phyloP scores from a whole-genome alignment of 2,888 invertebrate species.

The Baronia brevicornis region DNA sequence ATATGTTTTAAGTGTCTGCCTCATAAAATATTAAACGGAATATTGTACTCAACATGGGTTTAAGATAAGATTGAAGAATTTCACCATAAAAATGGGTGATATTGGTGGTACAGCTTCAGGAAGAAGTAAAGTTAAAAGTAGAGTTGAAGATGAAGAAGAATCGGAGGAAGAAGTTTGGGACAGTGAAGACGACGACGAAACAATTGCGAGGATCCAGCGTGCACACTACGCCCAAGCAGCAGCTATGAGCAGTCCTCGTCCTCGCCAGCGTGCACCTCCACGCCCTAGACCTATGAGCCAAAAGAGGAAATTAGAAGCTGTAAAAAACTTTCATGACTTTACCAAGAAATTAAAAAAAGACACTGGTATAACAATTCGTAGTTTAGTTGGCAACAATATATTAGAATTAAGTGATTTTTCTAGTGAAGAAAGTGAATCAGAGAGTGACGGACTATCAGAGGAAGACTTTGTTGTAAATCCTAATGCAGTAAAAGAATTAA shows the following conservation, averaged over 20 bases:
- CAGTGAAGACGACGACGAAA: conserved; percentile 67
- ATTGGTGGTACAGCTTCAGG: conserved; percentile 45
- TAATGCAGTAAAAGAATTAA: conserved; percentile 60
- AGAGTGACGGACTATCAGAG: conserved; percentile 69
- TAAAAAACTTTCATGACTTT: conserved; percentile 67
- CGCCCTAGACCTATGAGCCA: conserved; percentile 62
- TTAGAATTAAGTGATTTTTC: conserved; percentile 68
- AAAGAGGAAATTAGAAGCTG: conserved; percentile 70
- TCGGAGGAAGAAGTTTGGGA: conserved; percentile 58
- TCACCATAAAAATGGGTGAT: conserved; percentile 40
- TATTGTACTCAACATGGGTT: conserved; percentile 12
- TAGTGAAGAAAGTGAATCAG: conserved; percentile 59
- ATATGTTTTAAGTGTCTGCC: conserved; percentile 13
- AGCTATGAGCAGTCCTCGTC: conserved; percentile 57
- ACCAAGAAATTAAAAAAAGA: conserved; percentile 72
- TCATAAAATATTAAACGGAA: conserved; percentile 10
- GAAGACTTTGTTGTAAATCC: conserved; percentile 68
- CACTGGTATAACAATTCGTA: conserved; percentile 66
- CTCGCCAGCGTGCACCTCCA: conserved; percentile 49
- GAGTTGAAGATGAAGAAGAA: conserved; percentile 44
- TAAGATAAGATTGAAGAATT: conserved; percentile 14
- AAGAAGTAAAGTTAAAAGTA: conserved; percentile 46
- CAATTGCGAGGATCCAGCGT: conserved; percentile 65
- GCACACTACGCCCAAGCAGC: conserved; percentile 66
- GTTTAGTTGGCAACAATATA: conserved; percentile 65